phyloP scores from a whole-genome alignment of 2,888 invertebrate genomes.

The Nemurella pictetii region DNA sequence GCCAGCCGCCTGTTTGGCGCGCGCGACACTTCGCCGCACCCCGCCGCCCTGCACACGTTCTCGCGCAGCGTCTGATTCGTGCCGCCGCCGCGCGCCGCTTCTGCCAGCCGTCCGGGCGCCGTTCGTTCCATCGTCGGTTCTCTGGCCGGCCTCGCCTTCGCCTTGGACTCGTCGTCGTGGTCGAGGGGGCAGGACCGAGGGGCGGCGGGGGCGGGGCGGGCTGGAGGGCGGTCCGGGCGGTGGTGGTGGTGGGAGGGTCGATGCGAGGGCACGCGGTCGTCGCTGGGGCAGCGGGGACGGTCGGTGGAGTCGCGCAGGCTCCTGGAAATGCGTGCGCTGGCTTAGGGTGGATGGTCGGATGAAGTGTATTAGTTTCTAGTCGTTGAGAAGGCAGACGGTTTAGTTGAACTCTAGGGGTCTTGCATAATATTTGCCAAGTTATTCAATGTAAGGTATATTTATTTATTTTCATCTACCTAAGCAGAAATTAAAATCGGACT shows the following conservation, averaged over 20 bases:
- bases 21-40: neutral
- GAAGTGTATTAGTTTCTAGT: too few species aligned
- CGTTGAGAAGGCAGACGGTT: too few species aligned
- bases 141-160: neutral
- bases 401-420: too few species aligned
- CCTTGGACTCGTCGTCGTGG: neutral
- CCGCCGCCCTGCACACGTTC: neutral
- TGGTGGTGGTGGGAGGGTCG: too few species aligned
- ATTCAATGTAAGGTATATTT: too few species aligned
- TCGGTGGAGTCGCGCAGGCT: neutral
- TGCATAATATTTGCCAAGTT: too few species aligned
- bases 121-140: neutral
- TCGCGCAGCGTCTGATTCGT: neutral
- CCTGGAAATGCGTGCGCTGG: too few species aligned
- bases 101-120: too few species aligned
- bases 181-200: neutral
- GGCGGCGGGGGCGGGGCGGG: neutral
- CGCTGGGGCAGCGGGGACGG: neutral
- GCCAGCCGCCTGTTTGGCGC: neutral
- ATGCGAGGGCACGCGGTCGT: neutral
- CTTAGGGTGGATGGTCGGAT: too few species aligned
- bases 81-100: neutral
- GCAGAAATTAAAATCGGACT: too few species aligned
- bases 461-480: too few species aligned
- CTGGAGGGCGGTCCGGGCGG: neutral